Evolutionary conservation across 1,140 invertebrate genomes (phyloP), one percentile per base, ranked within the genome.

Genomic region (Octopus sinensis): DNA sequence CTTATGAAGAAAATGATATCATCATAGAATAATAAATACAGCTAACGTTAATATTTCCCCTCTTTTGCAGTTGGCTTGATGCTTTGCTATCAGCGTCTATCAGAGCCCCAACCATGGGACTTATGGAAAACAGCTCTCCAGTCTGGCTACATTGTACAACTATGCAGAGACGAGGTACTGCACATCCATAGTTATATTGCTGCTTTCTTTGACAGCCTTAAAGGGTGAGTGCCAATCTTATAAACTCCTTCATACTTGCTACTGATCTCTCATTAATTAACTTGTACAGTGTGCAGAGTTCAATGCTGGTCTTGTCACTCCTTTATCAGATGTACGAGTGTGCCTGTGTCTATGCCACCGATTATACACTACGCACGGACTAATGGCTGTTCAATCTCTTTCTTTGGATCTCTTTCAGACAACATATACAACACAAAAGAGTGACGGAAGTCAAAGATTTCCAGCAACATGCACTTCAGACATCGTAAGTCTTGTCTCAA

Each of bases 141-240:
- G 88, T 96, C 95, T 53, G 95, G 96, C 17, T 98, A 98, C 95
- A 96, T 98, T 4, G 92, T 98, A 52, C 95, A 96, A 12, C 91
- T 99, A 5, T 99, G 99, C 89, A 92, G 98, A 79, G 98, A 99
- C 92, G 98, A 99, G 93, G 96, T 99, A 0, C 93, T 99, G 79
- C 95, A 97, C 86, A 97, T 97, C 83, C 98, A 99, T 91, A 93
- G 95, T 51, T 98, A 97, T 86, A 95, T 99, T 83, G 95, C 96
- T 88, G 92, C 92, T 62, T 98, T 96, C 89, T 98, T 99, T 91
- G 98, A 99, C 89, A 93, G 94, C 7, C 94, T 99, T 52, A 99
- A 99, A 92, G 97, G 97, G 87, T 91, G 85, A 82, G 80, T 81
- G 73, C 54, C 5, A 43, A 43, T 43, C 30, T 84, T 56, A 51